These are phyloP conservation scores for Urophycis tenuis DNA, from an alignment of 2,797 vertebrate species.

Conservation along the genomic window DNA sequence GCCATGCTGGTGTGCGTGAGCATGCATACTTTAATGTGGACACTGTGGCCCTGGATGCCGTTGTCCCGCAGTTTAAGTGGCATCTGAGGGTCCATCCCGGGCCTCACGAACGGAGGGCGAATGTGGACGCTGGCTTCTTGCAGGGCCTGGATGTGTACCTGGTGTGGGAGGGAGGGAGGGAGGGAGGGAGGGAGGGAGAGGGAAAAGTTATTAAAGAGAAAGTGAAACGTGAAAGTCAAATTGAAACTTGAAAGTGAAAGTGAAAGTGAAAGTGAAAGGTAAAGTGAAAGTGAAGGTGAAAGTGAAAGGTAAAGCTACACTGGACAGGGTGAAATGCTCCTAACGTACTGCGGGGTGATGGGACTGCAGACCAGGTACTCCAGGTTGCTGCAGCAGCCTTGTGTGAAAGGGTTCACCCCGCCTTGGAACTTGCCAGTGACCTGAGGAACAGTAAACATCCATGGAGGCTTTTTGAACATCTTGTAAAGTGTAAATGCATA, in stretches of 20 bases:
- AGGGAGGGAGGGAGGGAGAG: too few species aligned
- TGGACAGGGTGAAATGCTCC: neutral
- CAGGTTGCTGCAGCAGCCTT: slow-evolving; percentile 88
- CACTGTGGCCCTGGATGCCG: slow-evolving; percentile 74
- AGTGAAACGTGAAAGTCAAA: neutral
- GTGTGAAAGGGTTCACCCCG: slow-evolving; percentile 91
- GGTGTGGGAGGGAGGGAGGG: slow-evolving; percentile 13
- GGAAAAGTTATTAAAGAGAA: neutral
- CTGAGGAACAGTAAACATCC: slow-evolving; percentile 57
- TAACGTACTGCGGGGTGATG: slow-evolving; percentile 81
- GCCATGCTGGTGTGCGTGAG: too few species aligned
- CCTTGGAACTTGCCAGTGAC: slow-evolving; percentile 97
- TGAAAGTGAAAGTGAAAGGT: neutral
- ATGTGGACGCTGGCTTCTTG: slow-evolving; percentile 65
- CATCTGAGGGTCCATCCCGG: slow-evolving; percentile 74
- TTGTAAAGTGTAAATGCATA: too few species aligned
- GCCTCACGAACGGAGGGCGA: slow-evolving; percentile 85
- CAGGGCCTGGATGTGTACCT: slow-evolving; percentile 80
- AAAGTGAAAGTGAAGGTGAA: neutral
- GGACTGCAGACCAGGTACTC: slow-evolving; percentile 93
- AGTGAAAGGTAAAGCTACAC: neutral
- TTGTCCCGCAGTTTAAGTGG: slow-evolving; percentile 83
- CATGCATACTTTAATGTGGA: slow-evolving; percentile 75
- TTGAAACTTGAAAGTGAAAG: neutral
- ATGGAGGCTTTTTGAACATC: too few species aligned